These are phyloP conservation scores for Cataglyphis rosenhaueri DNA, from an alignment of 2,888 invertebrate genomes.

Conservation along the genomic window DNA sequence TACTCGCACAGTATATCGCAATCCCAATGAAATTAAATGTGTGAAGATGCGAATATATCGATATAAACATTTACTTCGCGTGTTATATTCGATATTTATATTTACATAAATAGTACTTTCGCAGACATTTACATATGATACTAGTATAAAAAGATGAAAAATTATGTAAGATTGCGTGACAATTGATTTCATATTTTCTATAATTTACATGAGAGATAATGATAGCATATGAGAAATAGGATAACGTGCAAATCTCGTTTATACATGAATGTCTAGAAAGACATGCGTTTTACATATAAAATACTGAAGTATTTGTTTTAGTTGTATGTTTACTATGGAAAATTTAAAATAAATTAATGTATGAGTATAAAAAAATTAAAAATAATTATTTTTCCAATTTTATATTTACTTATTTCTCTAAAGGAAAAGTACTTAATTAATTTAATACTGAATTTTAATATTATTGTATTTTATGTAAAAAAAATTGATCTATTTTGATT, in stretches of 20 bases:
- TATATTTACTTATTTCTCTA: neutral
- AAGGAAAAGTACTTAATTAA: neutral
- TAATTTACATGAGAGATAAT: constrained; percentile 11
- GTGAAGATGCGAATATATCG: constrained; percentile 40
- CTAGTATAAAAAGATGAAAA: constrained; percentile 23
- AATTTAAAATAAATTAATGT: constrained; percentile 12
- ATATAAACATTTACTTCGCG: constrained; percentile 36
- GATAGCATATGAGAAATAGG: neutral
- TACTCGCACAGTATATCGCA: constrained; percentile 55
- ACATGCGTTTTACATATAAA: constrained; percentile 21
- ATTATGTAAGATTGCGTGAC: constrained; percentile 14
- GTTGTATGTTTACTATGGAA: neutral
- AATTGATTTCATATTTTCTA: neutral
- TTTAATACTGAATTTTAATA: neutral
- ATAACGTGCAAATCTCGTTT: constrained; percentile 29
- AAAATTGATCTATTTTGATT: neutral
- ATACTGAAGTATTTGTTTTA: neutral
- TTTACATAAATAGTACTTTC: constrained; percentile 38
- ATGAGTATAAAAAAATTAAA: neutral
- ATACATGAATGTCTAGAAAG: constrained; percentile 3
- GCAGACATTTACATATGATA: constrained; percentile 38
- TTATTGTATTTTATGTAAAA: neutral
- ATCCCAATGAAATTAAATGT: constrained; percentile 55
- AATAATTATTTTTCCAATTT: neutral
- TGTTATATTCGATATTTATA: constrained; percentile 17